These are phyloP conservation scores for Bathynomus jamesi DNA, from an alignment of 1,140 invertebrate genomes.

Conservation along the genomic window DNA sequence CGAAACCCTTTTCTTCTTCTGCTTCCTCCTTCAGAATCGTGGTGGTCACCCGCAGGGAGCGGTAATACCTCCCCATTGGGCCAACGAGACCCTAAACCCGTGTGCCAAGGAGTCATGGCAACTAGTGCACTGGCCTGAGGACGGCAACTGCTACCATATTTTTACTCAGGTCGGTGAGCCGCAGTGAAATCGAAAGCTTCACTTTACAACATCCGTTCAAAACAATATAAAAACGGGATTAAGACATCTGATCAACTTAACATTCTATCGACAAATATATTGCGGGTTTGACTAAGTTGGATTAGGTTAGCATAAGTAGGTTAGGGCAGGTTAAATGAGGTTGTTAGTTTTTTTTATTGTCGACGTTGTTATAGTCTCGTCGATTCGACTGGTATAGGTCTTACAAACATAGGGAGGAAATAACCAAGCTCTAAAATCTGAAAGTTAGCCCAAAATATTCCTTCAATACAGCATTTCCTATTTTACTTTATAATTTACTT, in stretches of 20 bases:
- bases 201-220: too few species aligned
- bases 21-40: background rate
- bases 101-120: slow-evolving; percentile 73
- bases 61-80: slow-evolving; percentile 73
- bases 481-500: too few species aligned
- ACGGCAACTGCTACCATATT: slow-evolving; percentile 57
- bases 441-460: too few species aligned
- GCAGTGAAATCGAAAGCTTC: background rate
- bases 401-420: too few species aligned
- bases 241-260: background rate
- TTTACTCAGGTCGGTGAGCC: slow-evolving; percentile 35
- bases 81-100: slow-evolving; percentile 66
- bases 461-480: too few species aligned
- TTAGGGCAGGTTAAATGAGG: too few species aligned
- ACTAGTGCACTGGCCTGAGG: slow-evolving; percentile 67
- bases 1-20: background rate
- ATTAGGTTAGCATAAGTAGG: background rate
- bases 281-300: background rate
- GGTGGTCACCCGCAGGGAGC: slow-evolving; percentile 11
- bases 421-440: too few species aligned
- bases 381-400: too few species aligned
- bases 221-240: too few species aligned
- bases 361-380: too few species aligned
- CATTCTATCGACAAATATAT: too few species aligned
- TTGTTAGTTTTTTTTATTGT: too few species aligned